Conservation (phyloP, 2,113 vertebrate species). For the Alligator mississippiensis region DNA sequence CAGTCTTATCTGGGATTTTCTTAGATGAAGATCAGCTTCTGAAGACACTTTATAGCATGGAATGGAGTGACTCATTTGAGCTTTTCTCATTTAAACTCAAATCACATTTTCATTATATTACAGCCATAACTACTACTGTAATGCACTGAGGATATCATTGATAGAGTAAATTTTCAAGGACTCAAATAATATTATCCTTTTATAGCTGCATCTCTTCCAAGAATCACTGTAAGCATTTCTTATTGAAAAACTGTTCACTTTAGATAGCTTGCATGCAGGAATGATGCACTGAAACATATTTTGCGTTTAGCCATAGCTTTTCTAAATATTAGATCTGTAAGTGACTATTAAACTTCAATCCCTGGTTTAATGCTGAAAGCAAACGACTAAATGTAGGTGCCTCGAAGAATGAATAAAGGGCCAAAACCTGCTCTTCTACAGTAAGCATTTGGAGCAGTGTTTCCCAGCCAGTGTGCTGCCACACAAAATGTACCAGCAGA, state of each 20-base stretch:
- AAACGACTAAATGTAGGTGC: neutral
- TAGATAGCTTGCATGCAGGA: neutral
- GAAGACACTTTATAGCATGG: neutral
- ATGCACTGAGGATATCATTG: neutral
- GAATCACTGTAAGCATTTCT: constrained; percentile 30
- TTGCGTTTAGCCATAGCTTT: neutral
- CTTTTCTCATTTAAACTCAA: constrained; percentile 15
- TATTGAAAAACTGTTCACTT: neutral
- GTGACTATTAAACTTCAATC: neutral
- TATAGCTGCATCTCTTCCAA: neutral
- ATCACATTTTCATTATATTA: neutral
- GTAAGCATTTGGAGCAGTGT: too few species aligned
- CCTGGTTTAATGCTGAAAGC: neutral
- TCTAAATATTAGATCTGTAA: neutral
- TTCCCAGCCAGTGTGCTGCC: too few species aligned
- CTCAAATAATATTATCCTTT: neutral
- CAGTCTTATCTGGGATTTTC: neutral
- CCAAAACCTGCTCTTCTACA: neutral
- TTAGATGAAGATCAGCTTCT: neutral
- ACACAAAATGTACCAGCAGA: too few species aligned
- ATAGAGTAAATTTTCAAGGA: neutral
- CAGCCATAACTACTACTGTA: neutral
- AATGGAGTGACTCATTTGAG: neutral
- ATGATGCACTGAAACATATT: neutral
- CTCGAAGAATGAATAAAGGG: neutral